Evolutionary conservation across 2,888 invertebrate species (phyloP).

Genomic region (Lasiommata megera): DNA sequence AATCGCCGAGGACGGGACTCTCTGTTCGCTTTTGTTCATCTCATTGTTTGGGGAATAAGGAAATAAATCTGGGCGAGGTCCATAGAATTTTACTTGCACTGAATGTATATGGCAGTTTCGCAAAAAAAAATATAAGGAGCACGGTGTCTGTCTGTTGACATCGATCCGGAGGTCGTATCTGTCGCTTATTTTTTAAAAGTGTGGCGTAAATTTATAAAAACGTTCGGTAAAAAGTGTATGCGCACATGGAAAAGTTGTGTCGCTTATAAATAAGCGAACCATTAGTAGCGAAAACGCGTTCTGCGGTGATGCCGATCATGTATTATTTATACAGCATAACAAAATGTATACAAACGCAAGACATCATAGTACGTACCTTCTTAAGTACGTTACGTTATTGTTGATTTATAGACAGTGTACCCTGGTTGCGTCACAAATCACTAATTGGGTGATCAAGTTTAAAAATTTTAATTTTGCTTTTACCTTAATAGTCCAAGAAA

Average conservation of each 20-base stretch:
- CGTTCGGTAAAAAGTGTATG: conserved; percentile 8
- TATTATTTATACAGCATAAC: conserved; percentile 11
- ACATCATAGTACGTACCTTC: neutral
- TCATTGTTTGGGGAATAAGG: conserved; percentile 30
- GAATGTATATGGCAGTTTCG: conserved; percentile 21
- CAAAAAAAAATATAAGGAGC: conserved; percentile 12
- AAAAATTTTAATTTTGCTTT: no score
- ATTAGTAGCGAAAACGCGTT: conserved; percentile 12
- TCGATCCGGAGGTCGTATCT: conserved; percentile 12
- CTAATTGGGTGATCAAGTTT: no score
- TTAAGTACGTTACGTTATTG: neutral
- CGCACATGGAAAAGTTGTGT: conserved; percentile 12
- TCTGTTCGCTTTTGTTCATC: conserved; percentile 27
- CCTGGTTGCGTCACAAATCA: neutral
- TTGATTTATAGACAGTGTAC: neutral
- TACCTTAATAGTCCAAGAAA: no score
- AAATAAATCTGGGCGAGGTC: conserved; percentile 31
- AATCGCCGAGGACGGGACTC: conserved; percentile 24
- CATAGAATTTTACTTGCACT: conserved; percentile 22
- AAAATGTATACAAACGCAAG: conserved; percentile 3
- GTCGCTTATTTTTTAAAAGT: conserved; percentile 18
- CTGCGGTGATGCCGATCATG: conserved; percentile 10
- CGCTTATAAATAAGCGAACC: conserved; percentile 16
- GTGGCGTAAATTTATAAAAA: conserved; percentile 11
- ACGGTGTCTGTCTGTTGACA: conserved; percentile 15